Base-by-base conservation (phyloP, 1,140 invertebrate genomes). In the Drosophila obscura region DNA sequence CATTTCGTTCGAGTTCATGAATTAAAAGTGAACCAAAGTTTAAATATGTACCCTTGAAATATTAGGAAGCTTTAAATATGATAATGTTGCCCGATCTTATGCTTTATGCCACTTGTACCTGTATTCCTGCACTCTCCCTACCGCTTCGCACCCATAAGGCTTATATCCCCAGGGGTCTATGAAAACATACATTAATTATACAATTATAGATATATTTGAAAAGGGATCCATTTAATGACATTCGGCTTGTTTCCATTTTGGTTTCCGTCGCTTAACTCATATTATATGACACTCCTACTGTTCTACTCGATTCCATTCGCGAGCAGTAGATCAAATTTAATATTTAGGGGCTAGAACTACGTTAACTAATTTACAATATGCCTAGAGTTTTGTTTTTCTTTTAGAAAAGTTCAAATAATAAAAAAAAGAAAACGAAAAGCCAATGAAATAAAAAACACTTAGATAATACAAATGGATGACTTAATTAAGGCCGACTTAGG, bases 311-410 rank as follows among this genome's bases (percentile, higher is more conserved):
- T 24, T 35, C 24, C 13, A 16, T 11, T 52, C 41, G 49, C 68
- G 51, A 77, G 53, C 53, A 55, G 28, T 61, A 73, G 48, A 64
- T 50, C 22, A 73, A 64, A 26, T 46, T 31, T 39, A 26, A 55
- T 60, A 68, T 39, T 66, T 63, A 60, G 43, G 57, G 9, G 26
- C 13, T 62, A 66, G 24, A 64, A 55, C 13, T 73, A 62, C 35
- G 51, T 35, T 41, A 9, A 26, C 44, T 58, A 16, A 57, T 24
- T 51, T 28, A 26, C 26, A 53, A 53, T 73, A 57, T 19, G 6
- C 13, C 51, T 73, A 73, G 48, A 22, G 41, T 56, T 76, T 81
- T 63, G 50, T 62, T 85, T 75, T 80, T 59, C 82, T 87, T 78
- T 63, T 6, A 82, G 78, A 85, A 85, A 76, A 76, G 41, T 69